Conservation (phyloP, 2,888 invertebrate species). For the Drosophila neonasuta region DNA sequence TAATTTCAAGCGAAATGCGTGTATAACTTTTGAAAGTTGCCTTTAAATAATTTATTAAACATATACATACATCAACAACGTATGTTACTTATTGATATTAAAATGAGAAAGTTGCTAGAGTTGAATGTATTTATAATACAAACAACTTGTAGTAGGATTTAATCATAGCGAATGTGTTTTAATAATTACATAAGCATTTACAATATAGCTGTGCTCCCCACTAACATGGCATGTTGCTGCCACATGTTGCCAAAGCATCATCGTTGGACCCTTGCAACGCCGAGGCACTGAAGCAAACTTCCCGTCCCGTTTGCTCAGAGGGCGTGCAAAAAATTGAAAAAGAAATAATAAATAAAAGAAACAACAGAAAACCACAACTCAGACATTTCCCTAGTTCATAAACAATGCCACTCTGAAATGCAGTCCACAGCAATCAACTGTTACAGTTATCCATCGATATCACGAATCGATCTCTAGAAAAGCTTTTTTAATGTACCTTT, state of each 20-base stretch:
- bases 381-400: slow-evolving; percentile 8
- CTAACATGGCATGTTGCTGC: slow-evolving; percentile 1
- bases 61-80: slow-evolving; percentile 1
- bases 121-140: slow-evolving; percentile 1
- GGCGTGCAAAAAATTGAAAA: slow-evolving; percentile 41
- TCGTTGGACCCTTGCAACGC: slow-evolving; percentile 39
- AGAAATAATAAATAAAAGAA: slow-evolving; percentile 11
- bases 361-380: slow-evolving; percentile 10
- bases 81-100: slow-evolving; percentile 32
- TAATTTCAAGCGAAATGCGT: slow-evolving; percentile 19
- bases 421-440: slow-evolving; percentile 5
- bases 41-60: slow-evolving; percentile 35
- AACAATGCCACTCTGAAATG: slow-evolving; percentile 4
- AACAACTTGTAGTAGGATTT: too few species aligned
- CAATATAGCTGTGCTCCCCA: not conserved
- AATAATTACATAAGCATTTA: slow-evolving; percentile 18
- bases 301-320: slow-evolving; percentile 66
- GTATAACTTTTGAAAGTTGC: slow-evolving; percentile 54
- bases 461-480: not conserved
- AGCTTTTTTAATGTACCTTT: not conserved
- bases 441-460: not conserved
- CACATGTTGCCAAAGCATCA: slow-evolving; percentile 6
- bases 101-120: slow-evolving; percentile 39
- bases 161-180: not conserved
- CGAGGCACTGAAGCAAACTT: slow-evolving; percentile 66